phyloP scores from a whole-genome alignment of 2,888 invertebrate species.

The Metalampra italica region DNA sequence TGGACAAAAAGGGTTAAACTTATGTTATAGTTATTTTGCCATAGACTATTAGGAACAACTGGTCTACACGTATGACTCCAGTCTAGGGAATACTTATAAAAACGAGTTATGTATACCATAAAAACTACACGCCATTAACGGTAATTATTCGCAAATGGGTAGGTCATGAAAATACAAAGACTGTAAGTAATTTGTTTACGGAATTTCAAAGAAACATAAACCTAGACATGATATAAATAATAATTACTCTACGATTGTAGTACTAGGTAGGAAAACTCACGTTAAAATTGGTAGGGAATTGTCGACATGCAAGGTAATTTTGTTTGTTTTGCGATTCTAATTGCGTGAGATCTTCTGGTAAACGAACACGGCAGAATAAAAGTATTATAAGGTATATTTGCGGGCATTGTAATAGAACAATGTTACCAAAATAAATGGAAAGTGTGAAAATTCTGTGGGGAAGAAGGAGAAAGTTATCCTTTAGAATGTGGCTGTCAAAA shows the following conservation, averaged over 20 bases:
- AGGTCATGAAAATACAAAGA: constrained; percentile 1
- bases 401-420: not conserved
- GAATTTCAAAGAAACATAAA: not conserved
- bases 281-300: not conserved
- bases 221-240: no score
- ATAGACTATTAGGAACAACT: not conserved
- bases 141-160: constrained; percentile 3
- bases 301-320: not conserved
- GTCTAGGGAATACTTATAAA: constrained; percentile 3
- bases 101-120: not conserved
- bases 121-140: constrained; percentile 1
- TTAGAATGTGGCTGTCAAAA: no score
- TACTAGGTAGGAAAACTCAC: not conserved
- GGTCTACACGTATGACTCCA: not conserved
- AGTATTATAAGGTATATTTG: no score
- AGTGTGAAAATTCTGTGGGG: no score
- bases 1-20: no score
- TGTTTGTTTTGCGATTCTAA: not conserved
- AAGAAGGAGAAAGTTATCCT: no score
- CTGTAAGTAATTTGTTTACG: constrained; percentile 1
- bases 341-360: not conserved
- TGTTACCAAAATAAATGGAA: not conserved
- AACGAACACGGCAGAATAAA: not conserved
- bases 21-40: no score
- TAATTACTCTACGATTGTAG: no score